Evolutionary conservation across 2,888 invertebrate genomes (phyloP), one percentile per base, ranked within the genome.

Genomic region (Iselma pallidipennis): DNA sequence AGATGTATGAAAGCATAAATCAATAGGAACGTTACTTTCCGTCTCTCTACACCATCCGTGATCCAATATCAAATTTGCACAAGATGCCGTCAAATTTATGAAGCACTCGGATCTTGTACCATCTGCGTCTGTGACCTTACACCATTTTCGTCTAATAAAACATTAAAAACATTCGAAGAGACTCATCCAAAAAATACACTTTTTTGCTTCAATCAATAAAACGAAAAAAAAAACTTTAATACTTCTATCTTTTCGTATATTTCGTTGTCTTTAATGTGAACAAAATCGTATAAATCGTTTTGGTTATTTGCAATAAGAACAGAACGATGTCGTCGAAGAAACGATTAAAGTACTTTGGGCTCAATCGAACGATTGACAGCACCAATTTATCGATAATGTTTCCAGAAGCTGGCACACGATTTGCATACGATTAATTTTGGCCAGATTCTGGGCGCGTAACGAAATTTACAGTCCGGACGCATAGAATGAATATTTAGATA

Each of bases 1-100:
- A 66, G 57, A 66, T 69, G 65, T 69, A 67, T 61, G 69, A 68
- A 66, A 65, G 59, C 68, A 68, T 70, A 72, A 73, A 73, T 73
- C 73, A 73, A 69, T 67, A 71, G 62, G 66, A 42, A 42, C 67
- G 69, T 73, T 67, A 72, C 71, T 72, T 74, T 70, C 64, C 69
- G 66, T 68, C 68, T 55, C 61, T 42, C 19, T 67, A 71, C 69
- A 67, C 66, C 67, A 66, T 69, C 29, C 65, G 70, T 67, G 68
- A 68, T 72, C 74, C 71, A 71, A 76, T 77, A 76, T 75, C 73
- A 75, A 76, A 77, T 75, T 76, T 74, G 74, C 75, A 71, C 73
- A 76, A 76, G 75, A 74, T 76, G 76, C 72, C 72, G 76, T 75
- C 73, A 72, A 77, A 78, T 78, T 78, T 78, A 78, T 77, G 76